Conservation (phyloP, 1,140 invertebrate species). For the Pogonognathellus flavescens region DNA sequence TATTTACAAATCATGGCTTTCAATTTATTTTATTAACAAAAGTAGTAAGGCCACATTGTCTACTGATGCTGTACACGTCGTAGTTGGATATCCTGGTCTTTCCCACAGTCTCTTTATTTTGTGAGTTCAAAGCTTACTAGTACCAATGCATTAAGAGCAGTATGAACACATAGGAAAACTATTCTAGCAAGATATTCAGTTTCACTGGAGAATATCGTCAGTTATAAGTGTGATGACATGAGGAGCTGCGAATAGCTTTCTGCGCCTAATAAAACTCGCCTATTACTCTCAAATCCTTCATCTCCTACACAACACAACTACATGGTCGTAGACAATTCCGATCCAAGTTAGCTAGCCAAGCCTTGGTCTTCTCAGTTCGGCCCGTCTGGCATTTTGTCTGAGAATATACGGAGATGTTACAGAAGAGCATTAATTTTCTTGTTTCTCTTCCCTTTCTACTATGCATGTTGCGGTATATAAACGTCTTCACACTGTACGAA, state of each 20-base stretch:
- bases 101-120: not conserved
- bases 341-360: not conserved
- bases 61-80: too few relatives aligned
- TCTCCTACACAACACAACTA: constrained; percentile 7
- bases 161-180: not conserved
- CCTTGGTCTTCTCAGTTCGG: constrained; percentile 5
- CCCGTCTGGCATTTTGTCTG: constrained; percentile 18
- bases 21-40: too few relatives aligned
- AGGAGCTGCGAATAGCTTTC: constrained; percentile 21
- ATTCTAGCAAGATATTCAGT: not conserved
- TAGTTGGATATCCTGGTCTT: too few relatives aligned
- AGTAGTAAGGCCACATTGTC: too few relatives aligned
- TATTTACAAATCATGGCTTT: too few relatives aligned
- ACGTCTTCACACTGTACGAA: not conserved
- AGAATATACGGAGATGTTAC: not conserved
- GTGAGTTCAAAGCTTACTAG: not conserved
- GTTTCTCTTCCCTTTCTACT: constrained; percentile 5
- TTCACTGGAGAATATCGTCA: not conserved
- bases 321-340: constrained; percentile 24
- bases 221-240: constrained; percentile 38
- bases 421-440: constrained; percentile 15
- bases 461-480: not conserved
- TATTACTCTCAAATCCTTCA: constrained; percentile 30
- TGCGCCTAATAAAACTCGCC: constrained; percentile 38
- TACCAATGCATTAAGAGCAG: not conserved